These are phyloP conservation scores for Triplophysa yarkandensis DNA, from an alignment of 2,797 vertebrate genomes.

Conservation along the genomic window DNA sequence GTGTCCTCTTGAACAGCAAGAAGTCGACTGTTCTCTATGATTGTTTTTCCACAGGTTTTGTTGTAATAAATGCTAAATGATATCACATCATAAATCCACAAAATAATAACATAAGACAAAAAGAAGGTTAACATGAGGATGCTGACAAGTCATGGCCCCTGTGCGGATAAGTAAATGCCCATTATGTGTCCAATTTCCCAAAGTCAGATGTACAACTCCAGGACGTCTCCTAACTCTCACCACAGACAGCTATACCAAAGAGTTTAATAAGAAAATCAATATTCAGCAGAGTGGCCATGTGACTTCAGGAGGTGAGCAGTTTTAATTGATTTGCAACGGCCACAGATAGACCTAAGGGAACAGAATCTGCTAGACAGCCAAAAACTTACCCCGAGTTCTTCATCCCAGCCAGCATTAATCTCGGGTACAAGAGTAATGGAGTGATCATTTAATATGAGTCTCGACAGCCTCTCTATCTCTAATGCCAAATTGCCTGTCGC, in stretches of 20 bases:
- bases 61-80: background rate
- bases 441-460: constrained; percentile 42
- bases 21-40: background rate
- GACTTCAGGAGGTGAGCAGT: constrained; percentile 72
- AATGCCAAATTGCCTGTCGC: constrained; percentile 43
- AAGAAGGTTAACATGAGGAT: background rate
- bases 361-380: constrained; percentile 29
- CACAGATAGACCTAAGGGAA: constrained; percentile 64
- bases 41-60: background rate
- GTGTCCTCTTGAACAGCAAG: background rate
- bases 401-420: constrained; percentile 43
- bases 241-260: constrained; percentile 72
- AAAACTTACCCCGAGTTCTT: constrained; percentile 37
- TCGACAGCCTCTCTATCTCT: constrained; percentile 45
- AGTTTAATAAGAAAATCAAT: constrained; percentile 79
- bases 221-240: constrained; percentile 68
- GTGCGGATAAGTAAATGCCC: constrained; percentile 34
- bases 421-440: constrained; percentile 45
- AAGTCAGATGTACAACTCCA: constrained; percentile 61
- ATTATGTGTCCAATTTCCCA: constrained; percentile 20
- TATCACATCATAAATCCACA: too few relatives aligned
- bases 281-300: constrained; percentile 71
- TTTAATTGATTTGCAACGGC: constrained; percentile 68
- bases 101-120: background rate
- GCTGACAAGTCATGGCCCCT: constrained; percentile 3